Evolutionary conservation across 2,797 vertebrate genomes (phyloP).

Genomic region (Melanotaenia parkinsoni): DNA sequence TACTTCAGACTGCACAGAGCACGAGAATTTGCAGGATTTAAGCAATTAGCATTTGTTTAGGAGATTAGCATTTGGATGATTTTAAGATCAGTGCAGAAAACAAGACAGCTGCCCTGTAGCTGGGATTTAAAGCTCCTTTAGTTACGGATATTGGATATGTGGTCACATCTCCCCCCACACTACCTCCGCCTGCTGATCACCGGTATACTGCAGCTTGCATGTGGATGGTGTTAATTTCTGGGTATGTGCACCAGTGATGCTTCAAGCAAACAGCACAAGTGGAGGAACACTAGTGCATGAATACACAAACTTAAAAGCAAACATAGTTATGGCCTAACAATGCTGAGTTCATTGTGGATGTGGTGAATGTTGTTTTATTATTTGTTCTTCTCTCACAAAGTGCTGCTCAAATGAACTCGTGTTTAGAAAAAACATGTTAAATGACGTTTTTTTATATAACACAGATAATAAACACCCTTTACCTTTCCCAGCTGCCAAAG

Average conservation of each 20-base stretch:
- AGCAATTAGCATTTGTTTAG: too few species aligned
- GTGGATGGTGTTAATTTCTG: not conserved
- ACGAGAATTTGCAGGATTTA: too few species aligned
- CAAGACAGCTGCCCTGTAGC: not conserved
- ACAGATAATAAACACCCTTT: slow-evolving; percentile 22
- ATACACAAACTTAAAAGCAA: not conserved
- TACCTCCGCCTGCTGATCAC: not conserved
- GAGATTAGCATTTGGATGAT: not conserved
- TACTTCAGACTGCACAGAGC: too few species aligned
- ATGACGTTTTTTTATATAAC: too few species aligned
- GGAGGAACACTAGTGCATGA: not conserved
- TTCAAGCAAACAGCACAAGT: not conserved
- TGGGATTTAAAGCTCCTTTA: not conserved
- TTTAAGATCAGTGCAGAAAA: not conserved
- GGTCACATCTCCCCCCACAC: too few species aligned
- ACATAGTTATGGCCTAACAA: too few species aligned
- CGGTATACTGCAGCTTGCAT: not conserved
- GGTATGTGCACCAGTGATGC: not conserved
- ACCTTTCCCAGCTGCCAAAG: slow-evolving; percentile 93
- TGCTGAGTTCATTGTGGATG: too few species aligned
- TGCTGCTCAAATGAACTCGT: not conserved
- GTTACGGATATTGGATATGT: not conserved
- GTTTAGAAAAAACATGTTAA: not conserved
- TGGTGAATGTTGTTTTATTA: too few species aligned
- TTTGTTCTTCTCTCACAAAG: too few species aligned